Base-by-base conservation (phyloP, 2,888 invertebrate species). In the Therioaphis trifolii region DNA sequence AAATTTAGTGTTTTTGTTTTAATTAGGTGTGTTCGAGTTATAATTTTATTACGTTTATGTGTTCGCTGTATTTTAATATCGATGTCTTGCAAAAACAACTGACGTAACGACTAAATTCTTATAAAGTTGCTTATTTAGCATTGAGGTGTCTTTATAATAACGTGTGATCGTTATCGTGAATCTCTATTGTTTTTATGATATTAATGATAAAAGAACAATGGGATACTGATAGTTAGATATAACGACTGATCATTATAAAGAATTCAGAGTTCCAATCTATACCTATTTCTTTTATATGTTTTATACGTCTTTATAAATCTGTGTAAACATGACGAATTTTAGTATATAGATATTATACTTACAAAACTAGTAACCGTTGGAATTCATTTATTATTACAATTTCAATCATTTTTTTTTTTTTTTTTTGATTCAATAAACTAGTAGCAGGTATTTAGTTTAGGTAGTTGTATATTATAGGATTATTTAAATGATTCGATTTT, bases 171-270 rank as follows among this genome's bases (percentile, higher is more conserved):
- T 74, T 74, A 82, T 82, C 82, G n/a, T 74, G 63, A 58, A 72
- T 24, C 29, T 52, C 63, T 63, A 72, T 63, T 82, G 72, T 82
- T 71, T 80, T 58, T 79, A 71, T 63, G 49, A 49, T 78, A 52
- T 74, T 82, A 63, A 63, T 72, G 72, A 82, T 82, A 74, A 82
- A 82, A 82, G 49, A 82, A 82, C 82, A 82, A 82, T 82, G 49
- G 72, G n/a, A 46, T 40, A 63, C 15, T 58, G 49, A 61, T 61
- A 74, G 63, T 49, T 43, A 55, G 15, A 5, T 24, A 24, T 69
- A 82, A 74, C 72, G n/a, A 40, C 63, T 72, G 78, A 77, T 77
- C 66, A 77, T 35, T 82, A 82, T 66, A 63, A 61, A 21, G 24
- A 74, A 69, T 80, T 71, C 71, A 61, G n/a, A 58, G 52, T 49